Conservation (phyloP, 2,888 invertebrate genomes). For the Coremacera marginata region DNA sequence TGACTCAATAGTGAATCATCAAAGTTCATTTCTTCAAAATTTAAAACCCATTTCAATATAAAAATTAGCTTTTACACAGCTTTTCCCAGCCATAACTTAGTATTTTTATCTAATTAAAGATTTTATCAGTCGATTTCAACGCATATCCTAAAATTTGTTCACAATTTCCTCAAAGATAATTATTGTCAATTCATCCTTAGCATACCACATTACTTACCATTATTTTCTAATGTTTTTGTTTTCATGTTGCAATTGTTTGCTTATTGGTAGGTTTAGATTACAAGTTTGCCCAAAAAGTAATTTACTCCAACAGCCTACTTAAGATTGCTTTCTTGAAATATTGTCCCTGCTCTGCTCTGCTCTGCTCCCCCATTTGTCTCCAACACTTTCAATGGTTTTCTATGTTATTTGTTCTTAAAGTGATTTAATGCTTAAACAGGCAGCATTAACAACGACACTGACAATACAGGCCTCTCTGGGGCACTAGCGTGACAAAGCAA, state of each 20-base stretch:
- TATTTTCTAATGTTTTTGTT: not conserved
- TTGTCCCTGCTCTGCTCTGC: not conserved
- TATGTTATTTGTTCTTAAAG: not conserved
- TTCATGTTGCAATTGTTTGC: not conserved
- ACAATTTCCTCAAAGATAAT: conserved; percentile 27
- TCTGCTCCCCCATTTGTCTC: not conserved
- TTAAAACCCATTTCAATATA: too few relatives aligned
- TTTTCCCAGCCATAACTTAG: too few relatives aligned
- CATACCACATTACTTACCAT: not conserved
- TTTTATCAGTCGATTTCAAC: not conserved
- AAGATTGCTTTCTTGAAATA: not conserved
- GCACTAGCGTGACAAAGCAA: not conserved
- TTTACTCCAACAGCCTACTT: too few relatives aligned
- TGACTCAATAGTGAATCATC: too few relatives aligned
- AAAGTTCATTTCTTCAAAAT: too few relatives aligned
- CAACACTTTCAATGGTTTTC: not conserved
- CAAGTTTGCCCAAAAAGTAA: too few relatives aligned
- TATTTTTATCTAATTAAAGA: too few relatives aligned
- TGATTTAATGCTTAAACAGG: not conserved
- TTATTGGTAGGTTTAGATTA: not conserved
- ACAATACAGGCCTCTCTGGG: not conserved
- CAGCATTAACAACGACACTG: not conserved
- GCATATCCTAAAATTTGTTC: conserved; percentile 19
- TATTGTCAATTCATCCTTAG: not conserved
- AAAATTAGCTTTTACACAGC: too few relatives aligned